These are phyloP conservation scores for Anguilla rostrata DNA, from an alignment of 2,113 vertebrate species.

Conservation along the genomic window DNA sequence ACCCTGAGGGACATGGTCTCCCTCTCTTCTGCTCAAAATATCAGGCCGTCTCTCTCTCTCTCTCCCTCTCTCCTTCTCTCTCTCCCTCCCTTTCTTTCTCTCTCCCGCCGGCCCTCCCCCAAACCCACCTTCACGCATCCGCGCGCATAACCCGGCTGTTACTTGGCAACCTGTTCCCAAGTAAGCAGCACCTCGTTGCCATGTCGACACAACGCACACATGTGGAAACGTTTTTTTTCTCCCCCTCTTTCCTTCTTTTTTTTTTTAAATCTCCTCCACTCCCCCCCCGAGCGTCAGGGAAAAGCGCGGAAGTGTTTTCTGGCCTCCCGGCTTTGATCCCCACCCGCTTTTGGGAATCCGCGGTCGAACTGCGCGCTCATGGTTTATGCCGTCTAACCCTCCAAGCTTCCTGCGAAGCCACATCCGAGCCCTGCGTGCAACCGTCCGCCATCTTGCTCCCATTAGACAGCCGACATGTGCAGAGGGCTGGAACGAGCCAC, in stretches of 20 bases:
- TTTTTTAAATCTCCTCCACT: background rate
- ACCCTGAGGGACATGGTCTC: background rate
- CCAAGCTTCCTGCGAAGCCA: background rate
- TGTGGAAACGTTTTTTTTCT: constrained; percentile 28
- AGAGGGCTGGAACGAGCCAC: background rate
- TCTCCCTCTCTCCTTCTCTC: constrained; percentile 8
- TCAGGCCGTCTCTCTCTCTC: constrained; percentile 2
- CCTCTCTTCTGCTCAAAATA: constrained; percentile 28
- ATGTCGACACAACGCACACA: constrained; percentile 38
- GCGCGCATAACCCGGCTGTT: constrained; percentile 39
- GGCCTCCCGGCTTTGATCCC: constrained; percentile 6
- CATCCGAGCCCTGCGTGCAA: background rate
- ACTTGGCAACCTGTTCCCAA: constrained; percentile 45
- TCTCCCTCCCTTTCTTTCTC: background rate
- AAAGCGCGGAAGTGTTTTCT: constrained; percentile 15
- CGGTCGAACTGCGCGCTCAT: background rate
- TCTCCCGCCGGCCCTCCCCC: background rate
- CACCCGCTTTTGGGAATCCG: constrained; percentile 18
- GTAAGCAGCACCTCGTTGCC: constrained; percentile 37
- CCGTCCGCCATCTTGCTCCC: background rate
- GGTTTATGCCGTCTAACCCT: constrained; percentile 2
- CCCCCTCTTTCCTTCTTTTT: background rate
- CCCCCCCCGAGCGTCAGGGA: background rate
- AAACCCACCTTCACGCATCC: constrained; percentile 39
- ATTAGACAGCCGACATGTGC: background rate